Conservation (phyloP, 2,797 vertebrate species). For the Loriculus beryllinus region DNA sequence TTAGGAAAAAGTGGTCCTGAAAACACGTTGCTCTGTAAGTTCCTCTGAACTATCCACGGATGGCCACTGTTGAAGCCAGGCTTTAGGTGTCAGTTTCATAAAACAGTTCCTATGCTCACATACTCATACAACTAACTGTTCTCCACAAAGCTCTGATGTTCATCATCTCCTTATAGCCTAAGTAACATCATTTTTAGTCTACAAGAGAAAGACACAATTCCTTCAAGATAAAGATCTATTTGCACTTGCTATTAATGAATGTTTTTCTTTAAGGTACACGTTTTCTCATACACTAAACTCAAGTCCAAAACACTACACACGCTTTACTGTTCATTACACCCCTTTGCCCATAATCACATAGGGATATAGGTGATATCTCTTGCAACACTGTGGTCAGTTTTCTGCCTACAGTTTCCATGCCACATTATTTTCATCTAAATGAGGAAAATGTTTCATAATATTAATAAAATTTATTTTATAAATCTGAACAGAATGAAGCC, state of each 20-base stretch:
- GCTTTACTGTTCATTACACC: not conserved
- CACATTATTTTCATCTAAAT: not conserved
- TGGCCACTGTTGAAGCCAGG: not conserved
- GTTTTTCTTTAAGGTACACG: not conserved
- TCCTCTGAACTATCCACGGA: not conserved
- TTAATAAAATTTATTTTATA: not conserved
- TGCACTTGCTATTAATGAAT: not conserved
- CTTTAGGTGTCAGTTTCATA: not conserved
- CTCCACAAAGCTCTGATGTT: not conserved
- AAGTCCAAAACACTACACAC: not conserved
- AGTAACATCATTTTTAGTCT: not conserved
- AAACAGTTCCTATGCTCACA: not conserved
- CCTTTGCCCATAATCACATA: not conserved
- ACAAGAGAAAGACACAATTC: not conserved
- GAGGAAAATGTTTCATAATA: not conserved
- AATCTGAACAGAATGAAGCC: not conserved
- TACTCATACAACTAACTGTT: not conserved
- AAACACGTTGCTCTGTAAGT: not conserved
- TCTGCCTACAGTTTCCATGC: not conserved
- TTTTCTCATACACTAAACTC: not conserved
- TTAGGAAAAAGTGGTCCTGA: not conserved
- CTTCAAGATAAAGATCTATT: not conserved
- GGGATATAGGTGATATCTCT: fast-evolving
- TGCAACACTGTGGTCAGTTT: not conserved
- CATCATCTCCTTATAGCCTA: not conserved